Conservation (phyloP, 2,888 invertebrate species). For the Chymomyza procnemis region DNA sequence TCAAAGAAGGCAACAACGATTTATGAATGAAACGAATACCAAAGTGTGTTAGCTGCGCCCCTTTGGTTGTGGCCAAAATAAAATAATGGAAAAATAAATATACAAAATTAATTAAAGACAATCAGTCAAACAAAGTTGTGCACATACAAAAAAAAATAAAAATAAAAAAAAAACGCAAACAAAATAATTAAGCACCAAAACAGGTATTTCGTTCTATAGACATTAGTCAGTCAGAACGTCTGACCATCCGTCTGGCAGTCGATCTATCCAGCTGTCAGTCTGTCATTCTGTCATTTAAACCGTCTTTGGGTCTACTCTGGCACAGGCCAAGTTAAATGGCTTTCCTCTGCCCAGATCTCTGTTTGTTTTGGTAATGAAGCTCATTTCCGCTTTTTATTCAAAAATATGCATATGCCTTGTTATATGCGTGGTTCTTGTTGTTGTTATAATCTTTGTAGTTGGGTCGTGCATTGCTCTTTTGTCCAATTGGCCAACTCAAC, state of each 20-base stretch:
- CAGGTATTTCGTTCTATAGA: slow-evolving; percentile 54
- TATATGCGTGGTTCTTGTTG: slow-evolving; percentile 8
- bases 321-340: slow-evolving; percentile 24
- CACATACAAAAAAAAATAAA: slow-evolving; percentile 27
- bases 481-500: slow-evolving; percentile 26
- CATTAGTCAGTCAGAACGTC: slow-evolving; percentile 20
- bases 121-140: slow-evolving; percentile 63
- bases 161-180: slow-evolving; percentile 58
- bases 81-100: slow-evolving; percentile 17
- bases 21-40: slow-evolving; percentile 62
- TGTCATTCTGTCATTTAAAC: neutral
- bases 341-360: slow-evolving; percentile 36
- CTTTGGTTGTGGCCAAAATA: slow-evolving; percentile 14
- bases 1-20: slow-evolving; percentile 45
- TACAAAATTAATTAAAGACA: slow-evolving; percentile 73
- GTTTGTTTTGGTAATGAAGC: slow-evolving; percentile 77
- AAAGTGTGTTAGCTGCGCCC: neutral
- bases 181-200: slow-evolving; percentile 71
- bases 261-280: neutral
- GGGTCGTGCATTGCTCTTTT: slow-evolving; percentile 18
- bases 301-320: slow-evolving; percentile 19
- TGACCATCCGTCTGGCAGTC: slow-evolving; percentile 16
- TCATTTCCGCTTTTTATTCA: slow-evolving; percentile 73
- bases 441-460: neutral
- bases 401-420: slow-evolving; percentile 47